Percentiles rank a stretch among this genome's conserved stretches.
phyloP scores from a whole-genome alignment of 1,140 invertebrate species.

The Achatina immaculata region DNA sequence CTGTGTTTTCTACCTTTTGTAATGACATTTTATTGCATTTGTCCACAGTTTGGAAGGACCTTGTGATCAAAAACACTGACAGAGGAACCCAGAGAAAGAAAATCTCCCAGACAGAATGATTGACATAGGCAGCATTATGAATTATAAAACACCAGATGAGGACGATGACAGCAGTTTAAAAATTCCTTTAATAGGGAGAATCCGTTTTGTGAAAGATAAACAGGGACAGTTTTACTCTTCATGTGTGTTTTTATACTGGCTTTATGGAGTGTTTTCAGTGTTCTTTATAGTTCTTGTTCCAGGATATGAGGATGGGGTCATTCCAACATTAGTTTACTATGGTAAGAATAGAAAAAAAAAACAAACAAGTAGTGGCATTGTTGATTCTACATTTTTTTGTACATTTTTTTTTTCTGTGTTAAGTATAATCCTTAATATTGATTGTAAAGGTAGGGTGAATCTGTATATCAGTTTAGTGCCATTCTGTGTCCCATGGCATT shows the following conservation, averaged over 20 bases:
- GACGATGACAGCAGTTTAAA: conserved; percentile 6
- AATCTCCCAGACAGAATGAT: not conserved
- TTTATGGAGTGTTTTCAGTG: conserved; percentile 52
- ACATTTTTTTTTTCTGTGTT: not conserved
- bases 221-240: conserved; percentile 48
- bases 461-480: conserved; percentile 13
- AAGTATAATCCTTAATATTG: conserved; percentile 12
- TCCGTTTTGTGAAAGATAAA: conserved; percentile 54
- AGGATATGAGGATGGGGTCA: conserved; percentile 46
- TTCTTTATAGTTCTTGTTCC: conserved; percentile 53
- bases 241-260: conserved; percentile 52
- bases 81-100: not conserved
- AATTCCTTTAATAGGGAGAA: conserved; percentile 41
- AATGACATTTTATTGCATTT: not conserved
- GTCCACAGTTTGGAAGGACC: not conserved
- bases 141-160: not conserved
- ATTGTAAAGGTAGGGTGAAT: conserved; percentile 21
- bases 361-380: not conserved
- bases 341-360: conserved; percentile 54
- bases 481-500: too few relatives aligned
- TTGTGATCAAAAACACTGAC: not conserved
- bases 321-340: conserved; percentile 41
- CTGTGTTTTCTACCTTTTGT: too few relatives aligned
- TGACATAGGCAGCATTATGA: conserved; percentile 23
- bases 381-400: not conserved